Conservation (phyloP, 2,888 invertebrate species). For the Brachylomia viminalis region DNA sequence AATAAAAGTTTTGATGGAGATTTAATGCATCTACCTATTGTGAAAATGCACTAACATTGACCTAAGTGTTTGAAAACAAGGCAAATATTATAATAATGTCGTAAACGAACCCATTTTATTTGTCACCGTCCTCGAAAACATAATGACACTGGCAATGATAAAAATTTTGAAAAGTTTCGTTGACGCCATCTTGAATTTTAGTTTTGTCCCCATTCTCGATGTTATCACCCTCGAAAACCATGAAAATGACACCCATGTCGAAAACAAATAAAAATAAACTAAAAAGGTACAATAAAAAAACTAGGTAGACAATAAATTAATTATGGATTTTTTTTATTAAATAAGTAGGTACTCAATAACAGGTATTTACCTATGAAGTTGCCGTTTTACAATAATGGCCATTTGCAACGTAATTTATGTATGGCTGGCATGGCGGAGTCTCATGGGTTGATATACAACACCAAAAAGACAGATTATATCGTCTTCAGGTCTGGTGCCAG, state of each 20-base stretch:
- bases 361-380: too few species aligned
- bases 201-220: neutral
- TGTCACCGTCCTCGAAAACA: neutral
- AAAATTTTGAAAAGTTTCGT: too few species aligned
- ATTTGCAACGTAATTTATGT: too few species aligned
- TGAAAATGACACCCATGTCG: neutral
- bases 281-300: too few species aligned
- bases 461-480: too few species aligned
- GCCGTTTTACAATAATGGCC: too few species aligned
- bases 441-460: too few species aligned
- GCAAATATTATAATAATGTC: conserved; percentile 9
- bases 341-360: neutral
- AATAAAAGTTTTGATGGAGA: conserved; percentile 4
- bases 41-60: conserved; percentile 17
- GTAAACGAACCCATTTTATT: neutral
- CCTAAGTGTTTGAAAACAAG: conserved; percentile 5
- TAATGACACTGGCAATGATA: too few species aligned
- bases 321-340: neutral
- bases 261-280: too few species aligned
- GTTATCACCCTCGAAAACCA: neutral
- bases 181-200: too few species aligned
- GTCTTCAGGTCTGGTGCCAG: too few species aligned
- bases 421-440: too few species aligned
- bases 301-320: neutral
- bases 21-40: conserved; percentile 9